Evolutionary conservation across 1,140 invertebrate species (phyloP).

Genomic region (Elysia chlorotica): DNA sequence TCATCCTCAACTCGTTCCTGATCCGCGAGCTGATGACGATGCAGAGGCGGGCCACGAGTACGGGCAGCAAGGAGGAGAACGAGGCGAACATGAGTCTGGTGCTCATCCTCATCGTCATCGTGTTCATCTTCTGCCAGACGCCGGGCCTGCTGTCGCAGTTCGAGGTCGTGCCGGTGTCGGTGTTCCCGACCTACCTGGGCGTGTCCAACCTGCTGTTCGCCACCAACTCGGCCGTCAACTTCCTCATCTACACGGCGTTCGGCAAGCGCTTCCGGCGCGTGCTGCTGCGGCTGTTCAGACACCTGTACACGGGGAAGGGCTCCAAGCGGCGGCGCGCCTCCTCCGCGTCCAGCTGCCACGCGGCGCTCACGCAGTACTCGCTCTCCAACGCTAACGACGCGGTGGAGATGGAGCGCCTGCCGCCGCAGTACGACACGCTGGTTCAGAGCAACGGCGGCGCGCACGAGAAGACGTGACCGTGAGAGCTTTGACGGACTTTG

Average conservation of each 20-base stretch:
- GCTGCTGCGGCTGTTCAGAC: constrained; percentile 39
- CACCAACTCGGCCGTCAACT: constrained; percentile 56
- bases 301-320: too few relatives aligned
- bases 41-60: constrained; percentile 41
- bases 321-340: too few relatives aligned
- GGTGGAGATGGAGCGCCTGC: too few relatives aligned
- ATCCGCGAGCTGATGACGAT: constrained; percentile 55
- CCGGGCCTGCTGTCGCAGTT: constrained; percentile 55
- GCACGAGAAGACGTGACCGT: too few relatives aligned
- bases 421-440: too few relatives aligned
- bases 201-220: constrained; percentile 52
- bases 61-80: constrained; percentile 50
- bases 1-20: constrained; percentile 36
- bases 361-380: too few relatives aligned
- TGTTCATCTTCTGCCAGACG: constrained; percentile 55
- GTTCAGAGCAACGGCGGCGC: too few relatives aligned
- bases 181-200: constrained; percentile 45
- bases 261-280: constrained; percentile 47
- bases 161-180: constrained; percentile 34
- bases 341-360: too few relatives aligned
- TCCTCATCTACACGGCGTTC: constrained; percentile 55
- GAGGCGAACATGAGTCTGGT: constrained; percentile 54
- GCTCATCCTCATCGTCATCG: constrained; percentile 51
- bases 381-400: too few relatives aligned
- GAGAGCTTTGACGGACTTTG: too few relatives aligned